Base-by-base conservation (phyloP, 2,888 invertebrate genomes). In the Lissocephala sabroskyi region DNA sequence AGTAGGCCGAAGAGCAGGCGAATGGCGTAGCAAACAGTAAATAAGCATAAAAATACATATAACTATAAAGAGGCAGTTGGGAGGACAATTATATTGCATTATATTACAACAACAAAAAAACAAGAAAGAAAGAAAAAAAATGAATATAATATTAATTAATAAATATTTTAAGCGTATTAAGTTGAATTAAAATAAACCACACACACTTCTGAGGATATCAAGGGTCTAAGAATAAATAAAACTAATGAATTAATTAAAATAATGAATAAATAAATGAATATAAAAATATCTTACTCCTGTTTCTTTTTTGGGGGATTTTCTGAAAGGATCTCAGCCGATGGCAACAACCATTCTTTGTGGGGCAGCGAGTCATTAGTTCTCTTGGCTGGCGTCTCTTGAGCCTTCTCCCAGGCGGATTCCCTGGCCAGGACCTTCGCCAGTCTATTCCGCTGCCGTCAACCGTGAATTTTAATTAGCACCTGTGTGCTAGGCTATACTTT, bases 151-250 rank as follows among this genome's bases (percentile, higher is more conserved):
- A 13, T 46, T 52, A 56, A 59, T 56, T 63, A 45, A 49, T 52
- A 50, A 49, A 49, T 68, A 67, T 65, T 62, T 73, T 67, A 67
- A 67, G 66, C 74, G 54, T 59, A 65, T 68, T 67, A 67, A 73
- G 74, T 66, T 68, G 65, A 68, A 55, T 65, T 74, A 63, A 59
- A 59, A 60, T 58, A 66, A 66, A 66, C 54, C 62, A 79, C 75
- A 70, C 62, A 79, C 65, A 71, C 65, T 79, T 79, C 84, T 83
- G 82, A 83, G 82, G 82, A 83, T 83, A 83, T 83, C 82, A 83
- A 83, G 82, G 82, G 82, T 83, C 82, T 83, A 82, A 80, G 79
- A 74, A 71, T 71, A 81, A 81, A 82, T 66, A 70, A 79, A 81
- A 67, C 68, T 68, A 68, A 68, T 80, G 79, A 80, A 82, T 81